A percentile compares a stretch with the other conserved stretches of the same genome.
Conservation (phyloP, 1,140 invertebrate genomes). For the Lordiphosa clarofinis region DNA sequence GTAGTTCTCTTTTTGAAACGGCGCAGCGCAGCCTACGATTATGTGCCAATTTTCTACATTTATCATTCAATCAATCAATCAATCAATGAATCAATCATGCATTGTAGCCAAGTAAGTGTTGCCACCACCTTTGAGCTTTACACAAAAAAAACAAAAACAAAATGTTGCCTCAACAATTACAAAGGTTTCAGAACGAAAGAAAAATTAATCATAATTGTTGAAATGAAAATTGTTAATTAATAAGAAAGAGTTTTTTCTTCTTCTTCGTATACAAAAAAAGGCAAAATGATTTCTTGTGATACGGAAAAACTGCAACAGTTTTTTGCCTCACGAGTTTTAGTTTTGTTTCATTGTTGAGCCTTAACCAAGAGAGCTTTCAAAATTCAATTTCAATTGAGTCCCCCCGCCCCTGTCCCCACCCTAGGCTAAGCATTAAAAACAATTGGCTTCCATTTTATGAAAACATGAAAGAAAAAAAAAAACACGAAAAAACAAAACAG, state of each 20-base stretch:
- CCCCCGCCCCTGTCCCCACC: constrained; percentile 1
- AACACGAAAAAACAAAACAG: constrained; percentile 13
- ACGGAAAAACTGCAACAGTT: constrained; percentile 55
- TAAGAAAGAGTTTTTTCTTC: constrained; percentile 19
- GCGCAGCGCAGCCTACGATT: constrained; percentile 72
- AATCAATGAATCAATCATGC: constrained; percentile 32
- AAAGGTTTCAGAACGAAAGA: constrained; percentile 65
- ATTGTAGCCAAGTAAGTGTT: constrained; percentile 62
- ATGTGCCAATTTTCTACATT: constrained; percentile 72
- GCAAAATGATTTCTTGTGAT: constrained; percentile 72
- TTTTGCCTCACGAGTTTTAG: constrained; percentile 8
- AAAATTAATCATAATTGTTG: constrained; percentile 20
- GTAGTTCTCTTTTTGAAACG: constrained; percentile 53
- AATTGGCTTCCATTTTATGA: constrained; percentile 78
- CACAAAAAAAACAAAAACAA: constrained; percentile 15
- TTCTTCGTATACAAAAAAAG: constrained; percentile 31
- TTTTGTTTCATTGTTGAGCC: constrained; percentile 11
- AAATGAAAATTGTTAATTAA: constrained; percentile 48
- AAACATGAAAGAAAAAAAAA: constrained; percentile 18
- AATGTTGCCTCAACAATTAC: constrained; percentile 66
- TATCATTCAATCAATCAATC: constrained; percentile 39
- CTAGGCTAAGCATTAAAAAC: constrained; percentile 37
- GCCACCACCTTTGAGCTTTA: constrained; percentile 76
- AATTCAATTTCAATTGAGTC: constrained; percentile 55
- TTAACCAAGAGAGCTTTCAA: constrained; percentile 47